These are phyloP conservation scores for Andrena bicolor DNA, from an alignment of 2,888 invertebrate species.

Conservation along the genomic window DNA sequence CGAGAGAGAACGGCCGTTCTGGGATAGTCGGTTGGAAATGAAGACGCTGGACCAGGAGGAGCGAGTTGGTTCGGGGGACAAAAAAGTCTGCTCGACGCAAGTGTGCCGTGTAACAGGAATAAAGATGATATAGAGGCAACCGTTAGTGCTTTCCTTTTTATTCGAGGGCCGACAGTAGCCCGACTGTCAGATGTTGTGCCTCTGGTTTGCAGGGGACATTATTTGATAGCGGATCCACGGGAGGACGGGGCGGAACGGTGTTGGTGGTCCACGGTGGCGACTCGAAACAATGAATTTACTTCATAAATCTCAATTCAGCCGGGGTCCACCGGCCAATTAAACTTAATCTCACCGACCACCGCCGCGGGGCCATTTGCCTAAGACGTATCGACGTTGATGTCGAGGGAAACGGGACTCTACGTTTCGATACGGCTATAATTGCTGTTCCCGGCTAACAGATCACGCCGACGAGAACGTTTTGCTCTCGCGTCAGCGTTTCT, in stretches of 20 bases:
- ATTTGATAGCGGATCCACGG: slow-evolving; percentile 79
- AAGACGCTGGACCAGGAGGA: slow-evolving; percentile 34
- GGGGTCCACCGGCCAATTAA: slow-evolving; percentile 82
- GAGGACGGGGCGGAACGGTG: slow-evolving; percentile 65
- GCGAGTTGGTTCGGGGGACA: not conserved
- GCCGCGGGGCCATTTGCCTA: slow-evolving; percentile 77
- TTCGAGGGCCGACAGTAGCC: slow-evolving; percentile 75
- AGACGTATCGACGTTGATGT: slow-evolving; percentile 63
- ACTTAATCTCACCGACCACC: slow-evolving; percentile 82
- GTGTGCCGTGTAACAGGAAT: slow-evolving; percentile 66
- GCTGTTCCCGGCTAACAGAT: slow-evolving; percentile 37
- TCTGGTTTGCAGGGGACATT: slow-evolving; percentile 79
- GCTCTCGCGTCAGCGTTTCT: not conserved
- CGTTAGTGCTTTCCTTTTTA: slow-evolving; percentile 65
- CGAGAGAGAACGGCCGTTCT: not conserved
- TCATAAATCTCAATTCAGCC: slow-evolving; percentile 84
- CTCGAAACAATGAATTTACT: slow-evolving; percentile 84
- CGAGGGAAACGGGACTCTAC: slow-evolving; percentile 36
- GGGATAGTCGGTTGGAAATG: slow-evolving; percentile 23
- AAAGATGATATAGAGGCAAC: slow-evolving; percentile 66
- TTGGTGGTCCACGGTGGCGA: slow-evolving; percentile 81
- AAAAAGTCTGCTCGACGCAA: slow-evolving; percentile 51
- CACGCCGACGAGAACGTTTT: slow-evolving; percentile 18
- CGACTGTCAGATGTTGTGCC: slow-evolving; percentile 76
- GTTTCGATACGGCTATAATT: slow-evolving; percentile 55